Percentiles rank a stretch among this genome's conserved stretches.
Evolutionary conservation across 2,113 vertebrate species (phyloP).

Genomic region (Myrmecophaga tridactyla): DNA sequence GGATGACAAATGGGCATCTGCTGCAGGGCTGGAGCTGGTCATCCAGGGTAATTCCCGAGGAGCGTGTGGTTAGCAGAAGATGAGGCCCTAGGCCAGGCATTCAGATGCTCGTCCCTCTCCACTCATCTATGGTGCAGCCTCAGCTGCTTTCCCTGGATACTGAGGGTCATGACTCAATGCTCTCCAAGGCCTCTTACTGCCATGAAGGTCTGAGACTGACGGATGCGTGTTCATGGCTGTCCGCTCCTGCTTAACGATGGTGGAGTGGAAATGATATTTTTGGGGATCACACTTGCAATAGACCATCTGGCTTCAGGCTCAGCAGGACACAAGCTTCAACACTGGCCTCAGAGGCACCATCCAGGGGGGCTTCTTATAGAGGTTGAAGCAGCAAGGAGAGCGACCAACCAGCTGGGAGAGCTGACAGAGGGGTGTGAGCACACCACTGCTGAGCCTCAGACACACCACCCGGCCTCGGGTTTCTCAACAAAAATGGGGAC

Average conservation of each 20-base stretch:
- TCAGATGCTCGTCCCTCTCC: not conserved
- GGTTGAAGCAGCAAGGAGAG: not conserved
- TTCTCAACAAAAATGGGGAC: not conserved
- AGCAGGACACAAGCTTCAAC: not conserved
- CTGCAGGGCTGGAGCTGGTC: not conserved
- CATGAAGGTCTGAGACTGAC: not conserved
- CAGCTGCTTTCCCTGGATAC: accelerated
- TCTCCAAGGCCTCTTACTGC: not conserved
- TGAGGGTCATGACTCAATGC: accelerated
- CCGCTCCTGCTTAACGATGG: accelerated
- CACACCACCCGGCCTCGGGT: not conserved
- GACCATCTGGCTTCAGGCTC: not conserved
- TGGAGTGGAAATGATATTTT: not conserved
- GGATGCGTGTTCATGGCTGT: accelerated
- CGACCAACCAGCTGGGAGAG: no score
- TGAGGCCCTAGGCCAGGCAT: accelerated
- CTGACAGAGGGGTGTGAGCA: not conserved
- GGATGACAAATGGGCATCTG: not conserved
- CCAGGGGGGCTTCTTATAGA: not conserved
- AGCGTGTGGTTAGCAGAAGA: accelerated
- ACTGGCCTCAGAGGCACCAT: not conserved
- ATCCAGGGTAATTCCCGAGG: accelerated
- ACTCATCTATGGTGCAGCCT: accelerated
- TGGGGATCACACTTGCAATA: accelerated
- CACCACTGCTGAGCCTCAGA: not conserved